Base-by-base conservation (phyloP, 2,113 vertebrate species). In the Uropsilus gracilis region DNA sequence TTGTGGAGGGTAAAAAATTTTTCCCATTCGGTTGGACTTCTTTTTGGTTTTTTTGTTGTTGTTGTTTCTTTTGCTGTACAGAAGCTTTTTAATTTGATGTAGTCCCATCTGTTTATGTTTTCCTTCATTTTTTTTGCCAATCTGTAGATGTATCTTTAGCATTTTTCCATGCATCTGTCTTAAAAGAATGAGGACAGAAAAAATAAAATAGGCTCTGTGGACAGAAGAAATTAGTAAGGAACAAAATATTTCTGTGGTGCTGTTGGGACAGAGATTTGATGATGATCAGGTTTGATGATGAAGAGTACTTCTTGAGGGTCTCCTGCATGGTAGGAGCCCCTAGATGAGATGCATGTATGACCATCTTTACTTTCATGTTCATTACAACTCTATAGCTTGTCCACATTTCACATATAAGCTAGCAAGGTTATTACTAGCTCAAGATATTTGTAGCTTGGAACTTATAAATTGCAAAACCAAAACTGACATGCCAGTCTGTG, bases 141-240 rank as follows among this genome's bases (percentile, higher is more conserved):
- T n/a, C n/a, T n/a, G n/a, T n/a, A n/a, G n/a, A n/a, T 44, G 14
- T 68, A 50, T 64, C 72, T 50, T 88, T 63, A 85, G 39, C 34
- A 86, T 86, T 89, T 90, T 91, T 20, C 82, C 77, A 76, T 48
- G 42, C 71, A 39, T 85, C 46, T 93, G 3, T 22, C n/a, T 20
- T 81, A 80, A 85, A 91, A 94, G 57, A 81, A 93, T 61, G 30
- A 78, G 34, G 18, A 78, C 32, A 76, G n/a, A 64, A 86, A 78
- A 26, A 73, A 68, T 80, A 69, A 91, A 88, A 68, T 59, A 53
- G 32, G 5, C 39, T 80, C 63, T 68, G 26, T 69, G 3, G 24
- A 63, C 61, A 91, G 66, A 89, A 18, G 37, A 32, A 85, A 94
- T 46, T 78, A 66, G n/a, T 55, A 68, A 91, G 64, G 80, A 87